Evolutionary conservation across 1,140 invertebrate genomes (phyloP).

Genomic region (Grapholita molesta): DNA sequence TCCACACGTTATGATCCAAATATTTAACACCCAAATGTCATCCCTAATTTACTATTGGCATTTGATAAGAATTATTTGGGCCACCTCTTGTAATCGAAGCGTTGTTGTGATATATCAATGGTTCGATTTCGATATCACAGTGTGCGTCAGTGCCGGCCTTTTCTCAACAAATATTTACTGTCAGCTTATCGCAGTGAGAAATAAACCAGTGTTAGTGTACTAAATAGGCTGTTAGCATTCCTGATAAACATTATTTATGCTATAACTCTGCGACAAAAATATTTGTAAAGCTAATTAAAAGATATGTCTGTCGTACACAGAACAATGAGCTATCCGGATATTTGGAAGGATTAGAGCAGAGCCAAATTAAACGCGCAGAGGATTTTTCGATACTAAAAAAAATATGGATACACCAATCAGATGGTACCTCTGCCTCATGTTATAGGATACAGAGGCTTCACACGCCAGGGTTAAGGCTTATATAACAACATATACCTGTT

Average conservation of each 20-base stretch:
- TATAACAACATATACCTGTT: too few relatives aligned
- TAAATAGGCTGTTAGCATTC: background rate
- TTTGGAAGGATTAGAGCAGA: too few relatives aligned
- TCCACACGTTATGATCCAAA: too few relatives aligned
- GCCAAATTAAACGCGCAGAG: too few relatives aligned
- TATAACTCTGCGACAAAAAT: background rate
- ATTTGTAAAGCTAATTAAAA: background rate
- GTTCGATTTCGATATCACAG: background rate
- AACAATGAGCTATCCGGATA: too few relatives aligned
- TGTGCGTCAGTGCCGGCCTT: slow-evolving; percentile 23
- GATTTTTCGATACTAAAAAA: too few relatives aligned
- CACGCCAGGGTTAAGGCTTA: too few relatives aligned
- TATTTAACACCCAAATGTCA: background rate
- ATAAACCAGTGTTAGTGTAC: background rate
- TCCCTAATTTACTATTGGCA: background rate
- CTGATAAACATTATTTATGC: background rate
- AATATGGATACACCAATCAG: too few relatives aligned
- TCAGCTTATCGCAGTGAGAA: background rate
- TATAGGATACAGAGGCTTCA: too few relatives aligned
- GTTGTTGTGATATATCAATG: slow-evolving; percentile 8
- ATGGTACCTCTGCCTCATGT: too few relatives aligned
- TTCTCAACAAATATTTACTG: slow-evolving; percentile 20
- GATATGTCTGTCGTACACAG: too few relatives aligned
- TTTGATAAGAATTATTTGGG: background rate
- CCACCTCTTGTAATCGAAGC: background rate